phyloP scores from a whole-genome alignment of 1,140 invertebrate species.

The Orchestia grillus region DNA sequence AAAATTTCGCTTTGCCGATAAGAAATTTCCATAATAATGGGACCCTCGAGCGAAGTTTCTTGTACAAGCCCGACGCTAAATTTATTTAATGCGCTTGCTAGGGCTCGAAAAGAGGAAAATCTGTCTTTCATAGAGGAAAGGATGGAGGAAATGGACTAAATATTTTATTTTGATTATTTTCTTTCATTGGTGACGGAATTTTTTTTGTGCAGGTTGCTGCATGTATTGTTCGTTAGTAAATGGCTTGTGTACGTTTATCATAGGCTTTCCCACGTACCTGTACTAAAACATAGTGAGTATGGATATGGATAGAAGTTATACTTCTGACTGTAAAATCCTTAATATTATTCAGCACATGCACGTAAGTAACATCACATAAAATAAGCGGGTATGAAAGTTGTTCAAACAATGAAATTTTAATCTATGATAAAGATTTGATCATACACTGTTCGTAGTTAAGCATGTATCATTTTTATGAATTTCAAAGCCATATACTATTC shows the following conservation, averaged over 20 bases:
- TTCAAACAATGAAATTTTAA: no score
- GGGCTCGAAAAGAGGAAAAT: neutral
- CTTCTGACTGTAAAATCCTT: no score
- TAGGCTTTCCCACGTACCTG: neutral
- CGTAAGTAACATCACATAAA: no score
- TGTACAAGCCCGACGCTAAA: neutral
- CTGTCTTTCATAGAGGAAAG: neutral
- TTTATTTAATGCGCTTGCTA: slow-evolving; percentile 35
- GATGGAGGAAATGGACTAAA: neutral
- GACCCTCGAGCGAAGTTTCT: slow-evolving; percentile 9
- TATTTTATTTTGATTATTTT: no score
- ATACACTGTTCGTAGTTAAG: no score
- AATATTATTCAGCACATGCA: no score
- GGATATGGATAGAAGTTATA: no score
- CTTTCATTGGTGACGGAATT: neutral
- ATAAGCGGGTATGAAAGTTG: no score
- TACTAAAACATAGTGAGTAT: neutral
- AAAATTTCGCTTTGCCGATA: slow-evolving; percentile 13
- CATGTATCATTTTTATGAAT: no score
- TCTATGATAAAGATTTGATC: no score
- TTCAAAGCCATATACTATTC: no score
- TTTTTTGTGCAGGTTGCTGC: neutral
- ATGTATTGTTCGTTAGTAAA: neutral
- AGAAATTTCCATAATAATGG: slow-evolving; percentile 50
- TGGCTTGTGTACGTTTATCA: neutral